Base-by-base conservation (phyloP, 2,113 vertebrate species). In the Rhea americana region DNA sequence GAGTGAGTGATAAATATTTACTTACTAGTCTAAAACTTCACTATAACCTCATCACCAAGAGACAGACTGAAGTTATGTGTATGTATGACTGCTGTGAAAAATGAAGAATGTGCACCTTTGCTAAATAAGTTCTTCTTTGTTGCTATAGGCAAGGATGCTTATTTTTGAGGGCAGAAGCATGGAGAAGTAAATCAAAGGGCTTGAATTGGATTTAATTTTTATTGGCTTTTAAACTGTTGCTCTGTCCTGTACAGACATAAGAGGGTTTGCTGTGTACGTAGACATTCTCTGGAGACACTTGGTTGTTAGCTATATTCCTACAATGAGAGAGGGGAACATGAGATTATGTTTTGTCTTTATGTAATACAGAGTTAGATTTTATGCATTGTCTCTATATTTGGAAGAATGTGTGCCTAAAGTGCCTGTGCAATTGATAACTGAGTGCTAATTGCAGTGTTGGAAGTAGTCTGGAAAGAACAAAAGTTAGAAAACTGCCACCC, bases 11-110 rank as follows among this genome's bases (percentile, higher is more conserved):
- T 85, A 68, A 78, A 86, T 85, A 80, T 85, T 85, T 92, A 66
- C 61, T 91, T 90, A 22, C 79, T 88, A 59, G 63, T 80, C 35
- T 77, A 82, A 71, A 94, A 80, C 18, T 53, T 67, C 58, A 48
- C 75, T 32, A 39, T 80, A 67, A 63, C 81, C 66, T 63, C 73
- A 81, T 84, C 75, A 80, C 25, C 59, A 50, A 81, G 68, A 88
- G 72, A 37, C 45, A 74, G 50, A 7, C 68, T 87, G 91, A 45
- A 37, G 62, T 18, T 45, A n/a, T 7, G 37, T 37, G 21, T 63
- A 7, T 68, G 66, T 85, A 39, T 53, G 17, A 62, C 63, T 88
- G 50, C 72, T 74, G 45, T 71, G 72, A 66, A 93, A 79, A 91
- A 76, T 39, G 10, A 87, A 68, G 66, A 87, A 21, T 35, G 6